A percentile compares a stretch with the other conserved stretches of the same genome.
phyloP scores from a whole-genome alignment of 2,888 invertebrate species.

The Lumbricus terrestris region DNA sequence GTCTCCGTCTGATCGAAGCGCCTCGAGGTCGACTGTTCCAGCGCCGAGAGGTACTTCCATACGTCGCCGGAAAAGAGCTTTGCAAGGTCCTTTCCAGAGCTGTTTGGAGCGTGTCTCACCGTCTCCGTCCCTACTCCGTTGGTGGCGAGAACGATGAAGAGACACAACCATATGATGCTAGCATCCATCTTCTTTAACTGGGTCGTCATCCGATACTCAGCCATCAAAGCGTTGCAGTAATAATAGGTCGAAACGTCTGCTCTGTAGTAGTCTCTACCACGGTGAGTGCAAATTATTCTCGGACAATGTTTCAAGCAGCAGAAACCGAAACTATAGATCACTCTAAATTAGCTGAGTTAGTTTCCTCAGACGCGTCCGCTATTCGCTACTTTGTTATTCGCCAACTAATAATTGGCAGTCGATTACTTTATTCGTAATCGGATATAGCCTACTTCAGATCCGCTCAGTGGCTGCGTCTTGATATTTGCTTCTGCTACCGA shows the following conservation, averaged over 20 bases:
- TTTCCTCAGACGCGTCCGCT: not conserved
- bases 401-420: not conserved
- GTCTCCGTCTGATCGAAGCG: constrained; percentile 16
- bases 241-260: too few relatives aligned
- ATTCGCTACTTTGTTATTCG: not conserved
- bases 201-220: not conserved
- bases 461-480: not conserved
- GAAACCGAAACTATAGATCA: not conserved
- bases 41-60: not conserved
- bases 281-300: not conserved
- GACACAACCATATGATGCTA: not conserved
- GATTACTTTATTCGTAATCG: not conserved
- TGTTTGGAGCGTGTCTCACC: not conserved
- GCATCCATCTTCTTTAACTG: not conserved
- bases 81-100: not conserved
- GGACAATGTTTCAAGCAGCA: not conserved
- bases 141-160: not conserved
- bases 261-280: not conserved
- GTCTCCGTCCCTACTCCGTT: not conserved
- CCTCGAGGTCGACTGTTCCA: constrained; percentile 7
- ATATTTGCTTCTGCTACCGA: not conserved
- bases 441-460: too few relatives aligned
- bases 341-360: not conserved
- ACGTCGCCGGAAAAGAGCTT: constrained; percentile 10
- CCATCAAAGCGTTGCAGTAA: not conserved